These are phyloP conservation scores for Mechanitis mazaeus DNA, from an alignment of 2,888 invertebrate genomes.

Conservation along the genomic window DNA sequence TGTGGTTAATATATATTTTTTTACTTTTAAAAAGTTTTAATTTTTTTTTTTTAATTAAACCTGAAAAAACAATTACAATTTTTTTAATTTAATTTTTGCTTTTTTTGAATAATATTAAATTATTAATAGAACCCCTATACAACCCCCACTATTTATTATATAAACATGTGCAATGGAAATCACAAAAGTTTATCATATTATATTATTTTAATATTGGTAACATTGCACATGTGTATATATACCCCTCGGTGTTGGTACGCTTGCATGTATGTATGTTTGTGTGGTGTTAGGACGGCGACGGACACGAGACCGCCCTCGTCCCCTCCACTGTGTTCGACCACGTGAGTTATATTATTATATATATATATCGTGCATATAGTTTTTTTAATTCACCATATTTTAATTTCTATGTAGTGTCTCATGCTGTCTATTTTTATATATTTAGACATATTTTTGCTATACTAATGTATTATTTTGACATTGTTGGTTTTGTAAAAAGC, in stretches of 20 bases:
- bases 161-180: not conserved
- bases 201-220: not conserved
- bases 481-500: not conserved
- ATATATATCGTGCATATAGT: not conserved
- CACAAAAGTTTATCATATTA: not conserved
- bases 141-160: not conserved
- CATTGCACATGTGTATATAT: conserved; percentile 40
- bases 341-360: conserved; percentile 49
- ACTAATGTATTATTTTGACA: conserved; percentile 1
- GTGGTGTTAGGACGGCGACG: conserved; percentile 68
- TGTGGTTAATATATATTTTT: not conserved
- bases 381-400: not conserved
- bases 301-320: conserved; percentile 64
- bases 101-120: not conserved
- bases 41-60: too few relatives aligned
- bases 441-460: too few relatives aligned
- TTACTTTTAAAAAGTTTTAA: too few relatives aligned
- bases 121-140: not conserved
- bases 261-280: conserved; percentile 56
- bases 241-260: conserved; percentile 56
- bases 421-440: too few relatives aligned
- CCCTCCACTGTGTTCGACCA: conserved; percentile 66
- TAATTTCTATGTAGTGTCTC: not conserved
- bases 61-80: too few relatives aligned
- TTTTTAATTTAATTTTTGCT: too few relatives aligned